Percentiles rank a stretch among this genome's conserved stretches.
Evolutionary conservation across 2,888 invertebrate species (phyloP).

Genomic region (Atethmia centrago): DNA sequence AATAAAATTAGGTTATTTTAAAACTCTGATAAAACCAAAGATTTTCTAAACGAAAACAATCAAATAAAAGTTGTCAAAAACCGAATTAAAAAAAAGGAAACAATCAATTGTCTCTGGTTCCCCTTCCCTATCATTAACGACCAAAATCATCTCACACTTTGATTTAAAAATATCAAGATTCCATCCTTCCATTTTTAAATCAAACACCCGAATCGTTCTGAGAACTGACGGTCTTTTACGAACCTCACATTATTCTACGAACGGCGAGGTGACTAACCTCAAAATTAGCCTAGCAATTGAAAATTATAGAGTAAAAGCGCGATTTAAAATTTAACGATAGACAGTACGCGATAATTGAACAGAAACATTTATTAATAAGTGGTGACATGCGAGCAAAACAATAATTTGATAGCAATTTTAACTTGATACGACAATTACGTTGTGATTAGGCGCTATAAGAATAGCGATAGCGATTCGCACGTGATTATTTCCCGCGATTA

Average conservation of each 20-base stretch:
- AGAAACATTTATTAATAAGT: slow-evolving; percentile 64
- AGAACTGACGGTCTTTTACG: slow-evolving; percentile 62
- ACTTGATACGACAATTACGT: slow-evolving; percentile 72
- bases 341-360: slow-evolving; percentile 61
- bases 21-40: not conserved
- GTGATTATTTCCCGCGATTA: slow-evolving; percentile 65
- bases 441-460: slow-evolving; percentile 70
- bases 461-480: slow-evolving; percentile 66
- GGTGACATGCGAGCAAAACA: slow-evolving; percentile 75
- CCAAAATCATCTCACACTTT: slow-evolving; percentile 66
- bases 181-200: slow-evolving; percentile 66
- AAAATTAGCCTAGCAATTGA: slow-evolving; percentile 61
- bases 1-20: too few species aligned
- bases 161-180: slow-evolving; percentile 65
- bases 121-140: slow-evolving; percentile 62
- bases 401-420: slow-evolving; percentile 75
- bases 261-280: slow-evolving; percentile 65
- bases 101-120: slow-evolving; percentile 57
- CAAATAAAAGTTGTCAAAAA: slow-evolving; percentile 14
- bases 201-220: slow-evolving; percentile 65
- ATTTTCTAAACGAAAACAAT: slow-evolving; percentile 22
- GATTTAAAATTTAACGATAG: slow-evolving; percentile 48
- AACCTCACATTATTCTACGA: slow-evolving; percentile 59
- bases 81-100: slow-evolving; percentile 44
- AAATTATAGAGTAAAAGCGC: slow-evolving; percentile 62